Base-by-base conservation (phyloP, 2,797 vertebrate genomes). In the Pipistrellus kuhlii region DNA sequence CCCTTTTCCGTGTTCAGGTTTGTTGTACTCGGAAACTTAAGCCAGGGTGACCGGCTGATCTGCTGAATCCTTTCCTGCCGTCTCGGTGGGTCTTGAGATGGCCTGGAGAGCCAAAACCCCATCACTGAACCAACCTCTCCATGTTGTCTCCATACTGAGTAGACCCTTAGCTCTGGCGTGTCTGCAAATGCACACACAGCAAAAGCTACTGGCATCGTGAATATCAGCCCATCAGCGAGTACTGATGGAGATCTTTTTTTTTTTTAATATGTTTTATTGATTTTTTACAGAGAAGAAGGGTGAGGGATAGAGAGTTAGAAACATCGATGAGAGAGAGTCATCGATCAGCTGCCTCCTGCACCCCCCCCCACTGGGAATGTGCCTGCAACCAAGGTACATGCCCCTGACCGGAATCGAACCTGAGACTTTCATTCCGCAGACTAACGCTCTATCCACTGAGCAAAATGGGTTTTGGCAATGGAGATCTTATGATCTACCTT, bases 211-310 rank as follows among this genome's bases (percentile, higher is more conserved):
- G n/a, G 48, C 85, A 59, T 32, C 23, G 8, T 4, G 15, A 35
- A 23, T 4, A 20, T 6, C 25, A 15, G 53, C 18, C 1, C 0
- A 9, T 27, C 41, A 23, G 55, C 15, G 57, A 81, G 23, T 57
- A 8, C 80, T 76, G 46, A 48, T 48, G 46, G 46, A 48, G 57
- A 69, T 64, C 3, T 15, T 85, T 38, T 38, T 38, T 38, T 38
- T 38, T 5, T 38, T 38, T 5, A 38, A 38, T 38, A 44, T 44
- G 2, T 44, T 11, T 44, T 44, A 44, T 44, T 44, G 44, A 9
- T 44, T 44, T 44, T 44, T 44, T 44, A 44, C 44, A 44, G 9
- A 44, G 44, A 44, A 10, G 44, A 44, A 44, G 44, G 44, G 44
- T 44, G 44, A 44, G 44, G 44, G 10, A 44, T 44, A 44, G 44